A percentile compares a stretch with the other conserved stretches of the same genome.
Conservation (phyloP, 2,113 vertebrate genomes). For the Hyla sarda region DNA sequence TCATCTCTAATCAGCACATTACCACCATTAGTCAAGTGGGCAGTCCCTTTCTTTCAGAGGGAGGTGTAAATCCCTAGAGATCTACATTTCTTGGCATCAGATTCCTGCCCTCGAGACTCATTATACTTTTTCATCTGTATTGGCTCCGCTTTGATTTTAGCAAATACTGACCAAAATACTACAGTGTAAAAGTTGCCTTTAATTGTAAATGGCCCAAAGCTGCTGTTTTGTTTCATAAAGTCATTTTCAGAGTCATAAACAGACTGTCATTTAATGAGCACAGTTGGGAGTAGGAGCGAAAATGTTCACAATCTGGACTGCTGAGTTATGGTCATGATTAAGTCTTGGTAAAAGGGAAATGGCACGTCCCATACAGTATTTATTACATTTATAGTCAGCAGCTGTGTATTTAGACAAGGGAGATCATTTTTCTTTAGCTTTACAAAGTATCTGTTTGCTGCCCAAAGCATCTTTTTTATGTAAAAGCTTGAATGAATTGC, state of each 20-base stretch:
- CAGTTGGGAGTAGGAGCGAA: background rate
- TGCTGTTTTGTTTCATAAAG: constrained; percentile 18
- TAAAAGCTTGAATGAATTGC: background rate
- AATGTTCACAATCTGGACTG: background rate
- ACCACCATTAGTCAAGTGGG: no score
- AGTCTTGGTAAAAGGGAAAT: background rate
- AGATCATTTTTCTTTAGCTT: background rate
- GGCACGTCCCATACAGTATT: constrained; percentile 12
- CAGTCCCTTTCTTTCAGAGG: no score
- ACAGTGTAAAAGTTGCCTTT: no score
- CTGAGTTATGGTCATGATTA: constrained; percentile 1
- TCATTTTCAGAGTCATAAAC: background rate
- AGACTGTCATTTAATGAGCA: constrained; percentile 3
- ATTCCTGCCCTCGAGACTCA: no score
- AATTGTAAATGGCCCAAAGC: background rate
- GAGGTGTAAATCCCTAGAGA: no score
- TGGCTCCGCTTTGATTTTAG: no score
- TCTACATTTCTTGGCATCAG: no score
- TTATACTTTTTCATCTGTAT: no score
- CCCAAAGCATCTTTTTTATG: background rate
- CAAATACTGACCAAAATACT: background rate
- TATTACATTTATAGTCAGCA: background rate
- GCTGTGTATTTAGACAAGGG: background rate
- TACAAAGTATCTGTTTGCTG: background rate
- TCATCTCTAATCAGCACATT: no score